Evolutionary conservation across 2,797 vertebrate species (phyloP).

Genomic region (Pangasius macronema): DNA sequence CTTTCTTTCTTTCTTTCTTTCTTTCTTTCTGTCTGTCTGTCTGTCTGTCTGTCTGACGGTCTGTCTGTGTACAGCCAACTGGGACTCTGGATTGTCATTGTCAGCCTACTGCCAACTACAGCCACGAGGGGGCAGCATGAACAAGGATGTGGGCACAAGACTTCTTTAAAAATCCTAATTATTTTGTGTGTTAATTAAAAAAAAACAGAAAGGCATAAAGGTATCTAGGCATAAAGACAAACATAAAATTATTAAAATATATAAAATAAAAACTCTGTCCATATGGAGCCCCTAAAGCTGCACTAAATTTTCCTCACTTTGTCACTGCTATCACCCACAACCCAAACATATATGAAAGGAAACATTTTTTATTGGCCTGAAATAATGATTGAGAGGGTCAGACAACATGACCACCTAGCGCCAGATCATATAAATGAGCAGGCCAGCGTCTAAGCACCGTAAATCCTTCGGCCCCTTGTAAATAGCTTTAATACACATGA

Average conservation of each 20-base stretch:
- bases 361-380: slow-evolving; percentile 70
- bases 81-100: neutral
- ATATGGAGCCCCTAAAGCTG: slow-evolving; percentile 13
- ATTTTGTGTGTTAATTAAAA: neutral
- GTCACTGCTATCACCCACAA: slow-evolving; percentile 63
- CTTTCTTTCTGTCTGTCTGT: too few species aligned
- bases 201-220: neutral
- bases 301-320: slow-evolving; percentile 28
- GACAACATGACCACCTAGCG: slow-evolving; percentile 66
- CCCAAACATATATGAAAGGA: slow-evolving; percentile 64
- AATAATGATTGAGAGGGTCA: slow-evolving; percentile 75
- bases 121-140: slow-evolving; percentile 53
- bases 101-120: neutral
- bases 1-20: neutral
- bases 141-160: neutral
- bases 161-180: too few species aligned
- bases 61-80: neutral
- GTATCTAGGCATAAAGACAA: neutral
- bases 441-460: slow-evolving; percentile 64
- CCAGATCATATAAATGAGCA: slow-evolving; percentile 74
- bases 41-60: too few species aligned
- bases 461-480: slow-evolving; percentile 80
- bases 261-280: slow-evolving; percentile 26
- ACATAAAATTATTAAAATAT: neutral
- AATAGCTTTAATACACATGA: slow-evolving; percentile 85